Evolutionary conservation across 1,140 invertebrate genomes (phyloP), one percentile per base, ranked within the genome.

Genomic region (Ladona fulva): DNA sequence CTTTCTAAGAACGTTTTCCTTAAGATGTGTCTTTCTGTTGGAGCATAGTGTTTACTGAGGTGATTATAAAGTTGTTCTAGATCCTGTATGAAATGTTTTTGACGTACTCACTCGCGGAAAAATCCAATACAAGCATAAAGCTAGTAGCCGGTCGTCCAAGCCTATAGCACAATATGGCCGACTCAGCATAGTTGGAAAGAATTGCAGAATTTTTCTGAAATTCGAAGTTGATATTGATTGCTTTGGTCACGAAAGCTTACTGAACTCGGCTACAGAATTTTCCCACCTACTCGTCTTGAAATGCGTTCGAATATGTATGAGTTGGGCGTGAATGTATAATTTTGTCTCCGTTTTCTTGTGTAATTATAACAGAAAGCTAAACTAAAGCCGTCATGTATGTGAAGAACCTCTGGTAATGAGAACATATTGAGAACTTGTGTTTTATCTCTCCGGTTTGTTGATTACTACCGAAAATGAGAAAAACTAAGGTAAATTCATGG

Each of bases 401-500:
- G 16, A 66, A 6, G 52, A 16, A 22, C 1, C 16, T 22, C 12
- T 66, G 14, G 52, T 66, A 22, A 16, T 22, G 14, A 19, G 52
- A 16, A 12, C 5, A 5, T 66, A 19, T 5, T 19, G 16, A 66
- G n/a, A 6, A 19, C 16, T 66, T 66, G 16, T 66, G n/a, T 66
- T 12, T 19, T 19, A 19, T 3, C 52, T 19, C n/a, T 16, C 52
- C 52, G 52, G 52, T 66, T 66, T 66, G 52, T 66, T 22, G 52
- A 16, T 66, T 19, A 3, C 52, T 66, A 6, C 52, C 1, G 14
- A 66, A 66, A 66, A 66, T 66, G 52, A 66, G 52, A 22, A 66
- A 66, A 66, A 66, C 52, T 66, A 66, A 66, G 52, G 52, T 66
- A 66, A 66, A 66, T 66, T 37, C 52, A 66, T 66, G n/a, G 52